phyloP scores from a whole-genome alignment of 2,888 invertebrate genomes.

The Phymatocera aterrima region DNA sequence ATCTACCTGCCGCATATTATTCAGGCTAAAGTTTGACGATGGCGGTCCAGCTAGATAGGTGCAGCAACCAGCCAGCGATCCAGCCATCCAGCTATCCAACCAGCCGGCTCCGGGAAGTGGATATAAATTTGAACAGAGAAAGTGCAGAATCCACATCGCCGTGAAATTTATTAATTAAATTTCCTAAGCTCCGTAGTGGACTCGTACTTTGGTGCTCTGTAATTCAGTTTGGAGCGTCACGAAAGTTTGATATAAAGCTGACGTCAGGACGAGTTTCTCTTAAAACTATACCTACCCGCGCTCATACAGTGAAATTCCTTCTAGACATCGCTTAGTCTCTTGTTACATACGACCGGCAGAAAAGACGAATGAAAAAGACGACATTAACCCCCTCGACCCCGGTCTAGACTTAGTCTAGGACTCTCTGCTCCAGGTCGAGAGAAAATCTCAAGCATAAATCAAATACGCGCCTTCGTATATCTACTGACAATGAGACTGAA shows the following conservation, averaged over 20 bases:
- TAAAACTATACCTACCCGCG: neutral
- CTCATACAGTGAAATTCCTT: neutral
- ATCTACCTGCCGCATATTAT: neutral
- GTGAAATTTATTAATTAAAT: conserved; percentile 44
- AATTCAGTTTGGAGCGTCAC: conserved; percentile 35
- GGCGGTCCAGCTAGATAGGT: neutral
- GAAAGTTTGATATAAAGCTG: conserved; percentile 34
- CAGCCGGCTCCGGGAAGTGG: neutral
- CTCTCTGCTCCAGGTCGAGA: neutral
- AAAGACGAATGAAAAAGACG: conserved; percentile 2
- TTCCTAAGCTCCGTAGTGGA: conserved; percentile 27
- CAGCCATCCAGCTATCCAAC: neutral
- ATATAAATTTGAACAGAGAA: conserved; percentile 25
- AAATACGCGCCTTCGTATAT: neutral
- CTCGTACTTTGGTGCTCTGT: conserved; percentile 16
- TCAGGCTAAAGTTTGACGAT: conserved; percentile 17
- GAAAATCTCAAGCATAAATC: conserved; percentile 10
- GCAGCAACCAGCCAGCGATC: neutral
- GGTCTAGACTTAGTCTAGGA: conserved; percentile 4
- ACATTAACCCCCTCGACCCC: conserved; percentile 2
- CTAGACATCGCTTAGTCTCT: neutral
- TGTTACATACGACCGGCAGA: neutral
- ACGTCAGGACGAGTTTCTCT: conserved; percentile 35
- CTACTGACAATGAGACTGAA: no score
- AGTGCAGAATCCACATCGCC: conserved; percentile 14